Evolutionary conservation across 2,888 invertebrate genomes (phyloP), one percentile per base, ranked within the genome.

Genomic region (Agonopterix arenella): DNA sequence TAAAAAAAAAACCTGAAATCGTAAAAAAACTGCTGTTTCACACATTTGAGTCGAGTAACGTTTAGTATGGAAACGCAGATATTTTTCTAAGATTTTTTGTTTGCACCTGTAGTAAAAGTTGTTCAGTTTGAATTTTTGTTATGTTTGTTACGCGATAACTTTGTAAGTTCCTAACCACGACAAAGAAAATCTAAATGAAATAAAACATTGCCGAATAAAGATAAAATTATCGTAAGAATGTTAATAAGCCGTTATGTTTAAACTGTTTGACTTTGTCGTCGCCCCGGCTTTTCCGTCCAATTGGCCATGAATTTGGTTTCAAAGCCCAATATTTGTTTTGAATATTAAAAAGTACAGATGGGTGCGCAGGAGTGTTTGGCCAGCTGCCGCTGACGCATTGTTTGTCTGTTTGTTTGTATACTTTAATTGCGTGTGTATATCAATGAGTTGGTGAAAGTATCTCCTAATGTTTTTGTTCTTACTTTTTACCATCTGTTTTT

Each of bases 281-380:
- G 55, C 46, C 55, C 62, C 60, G 62, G 57, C 60, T 75, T 70
- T 77, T 76, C 68, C 76, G 70, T 61, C 55, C 73, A 77, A 79
- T 83, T 78, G 76, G 66, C 61, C 70, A 70, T 68, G 67, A 77
- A 76, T 75, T 61, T 68, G 70, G 66, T 68, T 63, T 60, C 53
- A 53, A 56, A 58, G 62, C 50, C 59, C 64, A 74, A 77, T 81
- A 72, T 80, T 80, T 77, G 62, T 68, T 67, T 59, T 65, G 70
- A 70, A 63, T 67, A 68, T 74, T 73, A 62, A 64, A 68, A 71
- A 70, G 64, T 65, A 70, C 70, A 76, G 70, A 65, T 64, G 75
- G 64, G 52, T 59, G 61, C 51, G 44, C 58, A 57, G 46, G 55
- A 54, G 55, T 79, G 70, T 81, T 83, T 80, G 66, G 51, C 58